These are phyloP conservation scores for Tromatobia lineatoria DNA, from an alignment of 2,888 invertebrate species.

Conservation along the genomic window DNA sequence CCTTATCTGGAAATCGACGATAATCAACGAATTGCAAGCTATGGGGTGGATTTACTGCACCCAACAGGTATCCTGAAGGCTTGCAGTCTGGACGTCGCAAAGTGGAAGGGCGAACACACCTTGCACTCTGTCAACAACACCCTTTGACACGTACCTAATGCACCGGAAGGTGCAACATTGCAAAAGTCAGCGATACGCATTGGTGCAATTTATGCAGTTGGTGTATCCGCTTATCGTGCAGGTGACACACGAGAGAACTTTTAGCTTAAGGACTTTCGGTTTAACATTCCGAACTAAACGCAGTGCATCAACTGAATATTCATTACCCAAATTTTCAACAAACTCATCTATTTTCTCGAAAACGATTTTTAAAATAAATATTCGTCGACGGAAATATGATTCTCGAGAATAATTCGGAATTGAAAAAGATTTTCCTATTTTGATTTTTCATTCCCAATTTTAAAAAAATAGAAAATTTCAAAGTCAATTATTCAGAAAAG, in stretches of 20 bases:
- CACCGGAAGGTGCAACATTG: slow-evolving; percentile 44
- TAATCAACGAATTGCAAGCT: slow-evolving; percentile 3
- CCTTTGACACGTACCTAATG: slow-evolving; percentile 29
- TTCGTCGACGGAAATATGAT: background rate
- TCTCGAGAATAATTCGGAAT: no score
- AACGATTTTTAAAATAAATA: background rate
- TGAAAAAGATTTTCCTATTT: background rate
- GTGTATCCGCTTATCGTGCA: slow-evolving; percentile 37
- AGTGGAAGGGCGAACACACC: slow-evolving; percentile 25
- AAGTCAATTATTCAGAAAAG: background rate
- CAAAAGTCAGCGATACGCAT: slow-evolving; percentile 29
- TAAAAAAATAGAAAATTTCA: background rate
- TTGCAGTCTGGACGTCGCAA: background rate
- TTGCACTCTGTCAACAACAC: slow-evolving; percentile 38
- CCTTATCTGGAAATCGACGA: slow-evolving; percentile 16
- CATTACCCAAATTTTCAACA: background rate
- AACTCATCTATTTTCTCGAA: background rate
- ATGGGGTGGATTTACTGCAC: slow-evolving; percentile 2
- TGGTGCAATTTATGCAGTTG: slow-evolving; percentile 46
- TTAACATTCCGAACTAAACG: background rate
- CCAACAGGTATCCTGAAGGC: slow-evolving; percentile 29
- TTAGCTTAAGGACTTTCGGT: background rate
- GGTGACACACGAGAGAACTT: slow-evolving; percentile 45
- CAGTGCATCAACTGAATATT: background rate
- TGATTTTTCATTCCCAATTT: no score